Conservation (phyloP, 35 echinoderm and acorn worm genomes). For the Apostichopus parvimensis region DNA sequence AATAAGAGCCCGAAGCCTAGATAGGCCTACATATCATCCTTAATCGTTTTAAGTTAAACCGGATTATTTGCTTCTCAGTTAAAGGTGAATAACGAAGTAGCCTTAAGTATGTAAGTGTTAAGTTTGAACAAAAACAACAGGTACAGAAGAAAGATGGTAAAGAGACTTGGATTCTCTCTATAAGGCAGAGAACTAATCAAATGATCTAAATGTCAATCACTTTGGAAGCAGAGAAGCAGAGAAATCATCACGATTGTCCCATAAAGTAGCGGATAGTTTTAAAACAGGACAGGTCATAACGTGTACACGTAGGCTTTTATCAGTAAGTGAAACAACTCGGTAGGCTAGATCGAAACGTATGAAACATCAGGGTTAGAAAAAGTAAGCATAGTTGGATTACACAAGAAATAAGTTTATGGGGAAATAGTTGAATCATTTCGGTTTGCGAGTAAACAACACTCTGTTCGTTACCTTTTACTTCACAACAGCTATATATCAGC, state of each 20-base stretch:
- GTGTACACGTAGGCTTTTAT: neutral
- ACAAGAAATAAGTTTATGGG: too few relatives aligned
- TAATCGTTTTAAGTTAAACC: neutral
- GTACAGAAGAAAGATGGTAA: neutral
- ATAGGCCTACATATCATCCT: neutral
- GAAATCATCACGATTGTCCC: neutral
- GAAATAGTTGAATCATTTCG: too few relatives aligned
- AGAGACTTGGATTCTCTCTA: neutral
- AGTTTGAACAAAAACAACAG: neutral
- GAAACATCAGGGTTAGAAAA: too few relatives aligned
- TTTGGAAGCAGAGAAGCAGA: neutral
- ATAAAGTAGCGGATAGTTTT: neutral
- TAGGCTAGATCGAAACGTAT: neutral
- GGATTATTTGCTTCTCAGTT: neutral
- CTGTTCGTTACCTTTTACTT: too few relatives aligned
- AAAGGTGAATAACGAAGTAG: neutral
- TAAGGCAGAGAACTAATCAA: neutral
- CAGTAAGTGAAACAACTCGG: neutral
- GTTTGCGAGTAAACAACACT: too few relatives aligned
- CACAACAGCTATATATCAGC: too few relatives aligned
- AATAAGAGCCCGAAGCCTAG: neutral
- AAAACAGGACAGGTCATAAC: neutral
- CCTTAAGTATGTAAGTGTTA: neutral
- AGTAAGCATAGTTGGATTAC: too few relatives aligned
- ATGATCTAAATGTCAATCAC: neutral